Evolutionary conservation across 2,888 invertebrate species (phyloP), one percentile per base, ranked within the genome.

Genomic region (Smittia sp.): DNA sequence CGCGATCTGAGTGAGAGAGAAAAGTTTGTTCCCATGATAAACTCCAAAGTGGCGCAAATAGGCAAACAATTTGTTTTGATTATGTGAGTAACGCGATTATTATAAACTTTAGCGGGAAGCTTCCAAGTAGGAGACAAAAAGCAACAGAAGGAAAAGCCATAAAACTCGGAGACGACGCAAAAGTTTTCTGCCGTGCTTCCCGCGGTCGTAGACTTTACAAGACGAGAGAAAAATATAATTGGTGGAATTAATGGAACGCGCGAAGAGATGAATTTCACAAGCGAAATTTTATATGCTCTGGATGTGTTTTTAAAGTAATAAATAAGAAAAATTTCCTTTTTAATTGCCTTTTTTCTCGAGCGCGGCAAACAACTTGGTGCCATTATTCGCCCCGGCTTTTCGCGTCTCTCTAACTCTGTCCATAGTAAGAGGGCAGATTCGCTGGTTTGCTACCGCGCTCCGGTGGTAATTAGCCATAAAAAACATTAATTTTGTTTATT

Each of bases 401-500:
- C 22, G 20, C 22, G 18, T 58, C 58, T 58, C 58, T 58, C 58
- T 13, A 20, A 13, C 58, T 41, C 54, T 52, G 69, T 70, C 69
- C 69, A 70, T 70, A 9, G n/a, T 58, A 22, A 18, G 58, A 72
- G 72, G 72, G 72, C 72, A 72, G 72, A 72, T 65, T 65, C 73
- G 9, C 22, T 18, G 22, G 20, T 58, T 58, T 58, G 58, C 46
- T 46, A 46, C 66, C 32, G 67, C 41, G 39, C 65, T 24, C 22
- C 73, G 46, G 65, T 13, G 38, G 63, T 73, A 73, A 73, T 73
- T 73, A 73, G 58, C 73, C 73, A 73, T 73, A 73, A 73, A 72
- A 73, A 73, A 73, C 73, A 73, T 73, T 73, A 73, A 73, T 73
- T 73, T 72, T 73, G 41, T 73, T 62, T 62, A 73, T 73, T 58